Conservation (phyloP, 2,113 vertebrate species). For the Albula glossodonta region DNA sequence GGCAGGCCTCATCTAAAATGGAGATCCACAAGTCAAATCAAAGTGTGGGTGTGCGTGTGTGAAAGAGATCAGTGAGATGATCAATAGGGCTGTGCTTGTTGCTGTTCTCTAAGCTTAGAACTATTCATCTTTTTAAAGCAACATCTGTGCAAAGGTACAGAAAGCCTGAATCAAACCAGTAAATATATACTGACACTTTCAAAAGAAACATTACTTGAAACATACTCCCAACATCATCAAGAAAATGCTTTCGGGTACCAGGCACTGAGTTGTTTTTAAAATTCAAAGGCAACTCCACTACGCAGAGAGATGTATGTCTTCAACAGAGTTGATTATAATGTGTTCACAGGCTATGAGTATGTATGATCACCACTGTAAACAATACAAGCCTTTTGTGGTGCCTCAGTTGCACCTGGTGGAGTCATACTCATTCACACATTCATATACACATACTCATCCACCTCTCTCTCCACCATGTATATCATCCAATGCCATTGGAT, state of each 20-base stretch:
- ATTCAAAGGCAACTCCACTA: background rate
- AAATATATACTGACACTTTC: background rate
- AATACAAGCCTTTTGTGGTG: background rate
- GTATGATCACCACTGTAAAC: background rate
- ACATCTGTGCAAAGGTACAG: no score
- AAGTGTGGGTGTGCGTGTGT: no score
- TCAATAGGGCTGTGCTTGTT: no score
- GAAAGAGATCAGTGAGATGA: no score
- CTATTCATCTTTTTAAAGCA: no score
- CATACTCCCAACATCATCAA: no score
- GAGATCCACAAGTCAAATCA: no score
- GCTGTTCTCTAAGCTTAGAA: no score
- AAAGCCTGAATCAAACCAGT: background rate
- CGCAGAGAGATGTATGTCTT: background rate
- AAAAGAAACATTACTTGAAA: background rate
- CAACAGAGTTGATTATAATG: background rate
- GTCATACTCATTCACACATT: no score
- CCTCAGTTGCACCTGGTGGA: background rate
- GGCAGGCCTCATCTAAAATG: no score
- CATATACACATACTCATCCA: background rate
- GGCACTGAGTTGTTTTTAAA: no score
- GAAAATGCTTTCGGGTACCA: no score
- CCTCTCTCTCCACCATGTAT: background rate
- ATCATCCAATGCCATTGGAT: background rate
- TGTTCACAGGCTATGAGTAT: background rate